Percentiles rank a stretch among this genome's conserved stretches.
Evolutionary conservation across 1,140 invertebrate genomes (phyloP).

Genomic region (Neomicropteryx cornuta): DNA sequence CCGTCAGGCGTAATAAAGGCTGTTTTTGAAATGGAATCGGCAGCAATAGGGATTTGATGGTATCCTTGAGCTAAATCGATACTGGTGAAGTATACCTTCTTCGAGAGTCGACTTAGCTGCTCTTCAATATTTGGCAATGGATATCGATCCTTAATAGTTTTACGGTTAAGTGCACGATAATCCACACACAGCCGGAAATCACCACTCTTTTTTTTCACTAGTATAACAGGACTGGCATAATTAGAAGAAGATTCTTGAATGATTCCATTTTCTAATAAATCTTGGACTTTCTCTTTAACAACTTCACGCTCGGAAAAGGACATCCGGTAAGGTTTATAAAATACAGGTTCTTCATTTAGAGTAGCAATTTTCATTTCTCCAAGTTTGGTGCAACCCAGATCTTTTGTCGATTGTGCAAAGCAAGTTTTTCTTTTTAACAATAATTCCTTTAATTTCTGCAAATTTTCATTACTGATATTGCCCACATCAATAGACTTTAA

Average conservation of each 20-base stretch:
- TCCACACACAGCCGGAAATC: conserved; percentile 32
- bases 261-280: conserved; percentile 17
- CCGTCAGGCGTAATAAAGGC: conserved; percentile 25
- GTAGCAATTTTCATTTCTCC: conserved; percentile 17
- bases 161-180: conserved; percentile 33
- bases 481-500: too few species aligned
- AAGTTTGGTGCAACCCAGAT: conserved; percentile 13
- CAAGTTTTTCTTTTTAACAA: too few species aligned
- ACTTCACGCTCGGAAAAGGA: conserved; percentile 14
- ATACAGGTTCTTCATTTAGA: conserved; percentile 14
- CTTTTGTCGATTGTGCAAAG: too few species aligned
- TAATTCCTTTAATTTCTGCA: too few species aligned
- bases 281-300: conserved; percentile 18
- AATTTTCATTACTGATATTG: too few species aligned
- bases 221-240: conserved; percentile 17
- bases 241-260: conserved; percentile 19
- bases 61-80: conserved; percentile 29
- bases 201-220: conserved; percentile 18
- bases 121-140: conserved; percentile 38
- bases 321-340: conserved; percentile 17
- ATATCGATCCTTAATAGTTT: conserved; percentile 26
- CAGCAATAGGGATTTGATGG: conserved; percentile 30
- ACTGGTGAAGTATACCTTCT: conserved; percentile 5
- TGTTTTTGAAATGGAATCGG: conserved; percentile 25
- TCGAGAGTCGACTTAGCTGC: neutral